Conservation (phyloP, 2,797 vertebrate genomes). For the Halcyon smyrnensis region DNA sequence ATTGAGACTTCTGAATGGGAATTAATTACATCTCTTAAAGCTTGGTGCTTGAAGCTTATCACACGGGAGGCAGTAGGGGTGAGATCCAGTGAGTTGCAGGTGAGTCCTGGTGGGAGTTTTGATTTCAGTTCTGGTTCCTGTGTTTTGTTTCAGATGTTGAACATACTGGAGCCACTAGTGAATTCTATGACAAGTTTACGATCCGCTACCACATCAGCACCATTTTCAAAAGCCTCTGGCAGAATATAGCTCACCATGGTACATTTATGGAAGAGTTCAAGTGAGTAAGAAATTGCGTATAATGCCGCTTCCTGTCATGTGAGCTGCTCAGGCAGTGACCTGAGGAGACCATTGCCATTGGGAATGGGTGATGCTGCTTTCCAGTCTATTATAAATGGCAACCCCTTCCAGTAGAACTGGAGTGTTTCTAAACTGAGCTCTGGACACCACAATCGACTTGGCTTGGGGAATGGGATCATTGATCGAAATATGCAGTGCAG, state of each 20-base stretch:
- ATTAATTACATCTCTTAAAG: not conserved
- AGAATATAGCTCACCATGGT: slow-evolving; percentile 95
- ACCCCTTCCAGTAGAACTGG: not conserved
- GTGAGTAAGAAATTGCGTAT: slow-evolving; percentile 81
- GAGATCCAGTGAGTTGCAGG: not conserved
- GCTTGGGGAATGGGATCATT: not conserved
- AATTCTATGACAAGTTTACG: slow-evolving; percentile 99
- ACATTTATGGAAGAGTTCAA: slow-evolving; percentile 99
- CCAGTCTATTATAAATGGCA: not conserved
- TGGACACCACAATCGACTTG: not conserved
- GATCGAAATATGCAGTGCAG: not conserved
- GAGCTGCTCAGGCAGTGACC: not conserved
- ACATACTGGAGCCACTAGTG: slow-evolving; percentile 96
- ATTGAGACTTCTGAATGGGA: not conserved
- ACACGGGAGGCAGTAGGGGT: not conserved
- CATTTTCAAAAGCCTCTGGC: slow-evolving; percentile 99
- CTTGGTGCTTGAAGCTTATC: not conserved
- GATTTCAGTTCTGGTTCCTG: not conserved
- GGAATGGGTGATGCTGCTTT: not conserved
- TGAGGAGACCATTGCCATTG: not conserved
- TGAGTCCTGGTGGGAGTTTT: not conserved
- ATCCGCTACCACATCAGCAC: slow-evolving; percentile 99
- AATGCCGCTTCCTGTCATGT: not conserved
- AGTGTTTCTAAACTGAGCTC: not conserved
- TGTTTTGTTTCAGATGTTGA: slow-evolving; percentile 87